phyloP scores from a whole-genome alignment of 2,113 vertebrate species.

The Heterochromis multidens region DNA sequence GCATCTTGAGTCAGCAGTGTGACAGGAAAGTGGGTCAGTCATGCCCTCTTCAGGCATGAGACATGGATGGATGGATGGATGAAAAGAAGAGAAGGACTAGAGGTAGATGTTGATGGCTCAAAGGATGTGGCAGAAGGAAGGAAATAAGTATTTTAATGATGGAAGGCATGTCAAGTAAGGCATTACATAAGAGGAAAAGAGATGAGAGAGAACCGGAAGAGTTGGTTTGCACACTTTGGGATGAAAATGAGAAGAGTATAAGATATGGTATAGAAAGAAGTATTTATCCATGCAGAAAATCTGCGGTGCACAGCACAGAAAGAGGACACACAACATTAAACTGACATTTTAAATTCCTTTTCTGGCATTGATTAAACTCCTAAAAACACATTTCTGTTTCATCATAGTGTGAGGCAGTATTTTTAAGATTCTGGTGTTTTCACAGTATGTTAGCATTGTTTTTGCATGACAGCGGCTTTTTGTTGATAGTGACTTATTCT shows the following conservation, averaged over 20 bases:
- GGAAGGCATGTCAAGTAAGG: not conserved
- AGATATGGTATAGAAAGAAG: not conserved
- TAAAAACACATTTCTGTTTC: too few species aligned
- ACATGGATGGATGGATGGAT: not conserved
- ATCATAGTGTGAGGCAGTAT: too few species aligned
- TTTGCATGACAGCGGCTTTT: not conserved
- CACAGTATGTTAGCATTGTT: too few species aligned
- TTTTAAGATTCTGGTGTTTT: too few species aligned
- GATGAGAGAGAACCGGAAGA: not conserved
- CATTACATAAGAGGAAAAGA: constrained; percentile 1
- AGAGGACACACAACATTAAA: not conserved
- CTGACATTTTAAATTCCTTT: not conserved
- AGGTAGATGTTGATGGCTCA: not conserved
- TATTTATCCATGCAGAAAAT: not conserved
- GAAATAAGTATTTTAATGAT: not conserved
- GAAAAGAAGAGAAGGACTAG: not conserved
- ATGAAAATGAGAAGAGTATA: not conserved
- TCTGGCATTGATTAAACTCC: not conserved
- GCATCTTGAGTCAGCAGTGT: constrained; percentile 60
- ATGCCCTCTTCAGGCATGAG: constrained; percentile 34
- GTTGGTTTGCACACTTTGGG: not conserved
- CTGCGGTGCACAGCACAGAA: not conserved
- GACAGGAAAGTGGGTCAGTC: constrained; percentile 59
- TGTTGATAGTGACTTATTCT: not conserved
- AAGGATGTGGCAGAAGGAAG: not conserved